Percentiles rank a stretch among this genome's conserved stretches.
Conservation (phyloP, 2,888 invertebrate genomes). For the Opisthograptis luteolata region DNA sequence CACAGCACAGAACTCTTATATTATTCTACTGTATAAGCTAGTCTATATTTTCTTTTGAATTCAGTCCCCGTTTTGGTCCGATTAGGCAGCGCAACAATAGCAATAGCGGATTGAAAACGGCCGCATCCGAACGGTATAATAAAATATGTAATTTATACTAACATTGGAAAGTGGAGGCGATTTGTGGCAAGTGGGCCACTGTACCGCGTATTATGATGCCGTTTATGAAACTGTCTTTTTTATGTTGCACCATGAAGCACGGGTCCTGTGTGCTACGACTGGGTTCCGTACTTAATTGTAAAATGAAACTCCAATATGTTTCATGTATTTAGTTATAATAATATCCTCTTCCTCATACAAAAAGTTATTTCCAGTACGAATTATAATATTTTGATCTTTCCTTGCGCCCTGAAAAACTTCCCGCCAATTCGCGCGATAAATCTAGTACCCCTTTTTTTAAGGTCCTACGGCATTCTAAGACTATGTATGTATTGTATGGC, state of each 20-base stretch:
- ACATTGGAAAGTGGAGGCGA: constrained; percentile 56
- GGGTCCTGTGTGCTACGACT: background rate
- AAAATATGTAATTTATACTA: constrained; percentile 54
- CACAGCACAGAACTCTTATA: constrained; percentile 5
- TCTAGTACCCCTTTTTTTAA: no score
- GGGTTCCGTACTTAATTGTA: constrained; percentile 10
- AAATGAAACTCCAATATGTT: no score
- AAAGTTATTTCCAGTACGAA: no score
- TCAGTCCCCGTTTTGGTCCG: constrained; percentile 16
- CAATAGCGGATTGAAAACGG: constrained; percentile 28
- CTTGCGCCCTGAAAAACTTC: no score
- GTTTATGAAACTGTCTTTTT: constrained; percentile 26
- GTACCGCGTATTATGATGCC: constrained; percentile 48
- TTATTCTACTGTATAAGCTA: background rate
- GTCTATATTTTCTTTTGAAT: constrained; percentile 15
- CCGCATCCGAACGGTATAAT: constrained; percentile 34
- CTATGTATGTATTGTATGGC: no score
- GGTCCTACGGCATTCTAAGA: no score
- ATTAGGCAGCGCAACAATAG: constrained; percentile 20
- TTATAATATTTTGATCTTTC: no score
- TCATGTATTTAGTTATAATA: no score
- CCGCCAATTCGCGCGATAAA: no score
- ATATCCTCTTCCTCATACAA: no score
- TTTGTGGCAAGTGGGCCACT: constrained; percentile 55
- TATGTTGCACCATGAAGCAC: constrained; percentile 7